A percentile compares a stretch with the other conserved stretches of the same genome.
Conservation (phyloP, 2,888 invertebrate genomes). For the Stenurella melanura region DNA sequence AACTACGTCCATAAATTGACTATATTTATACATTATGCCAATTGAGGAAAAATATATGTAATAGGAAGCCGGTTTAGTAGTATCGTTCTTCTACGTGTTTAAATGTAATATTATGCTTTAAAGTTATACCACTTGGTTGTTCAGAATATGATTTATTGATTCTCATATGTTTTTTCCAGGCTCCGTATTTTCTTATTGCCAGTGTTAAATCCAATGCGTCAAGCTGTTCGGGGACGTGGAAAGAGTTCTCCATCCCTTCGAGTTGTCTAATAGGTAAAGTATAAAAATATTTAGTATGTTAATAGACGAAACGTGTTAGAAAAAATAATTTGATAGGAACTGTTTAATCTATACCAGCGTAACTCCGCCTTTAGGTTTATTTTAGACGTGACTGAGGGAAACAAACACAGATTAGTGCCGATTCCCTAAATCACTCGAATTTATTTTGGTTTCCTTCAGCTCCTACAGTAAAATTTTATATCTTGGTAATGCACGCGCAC, state of each 20-base stretch:
- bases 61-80: background rate
- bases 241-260: slow-evolving; percentile 79
- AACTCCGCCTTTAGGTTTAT: slow-evolving; percentile 53
- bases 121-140: background rate
- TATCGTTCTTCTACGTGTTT: background rate
- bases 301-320: slow-evolving; percentile 48
- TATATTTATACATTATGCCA: too few relatives aligned
- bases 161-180: slow-evolving; percentile 70
- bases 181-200: slow-evolving; percentile 72
- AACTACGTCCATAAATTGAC: too few relatives aligned
- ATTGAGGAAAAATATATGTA: background rate
- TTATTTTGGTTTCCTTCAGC: slow-evolving; percentile 52
- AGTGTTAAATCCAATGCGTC: slow-evolving; percentile 77
- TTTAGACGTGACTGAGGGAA: slow-evolving; percentile 58
- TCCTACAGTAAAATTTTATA: slow-evolving; percentile 43
- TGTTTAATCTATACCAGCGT: slow-evolving; percentile 36
- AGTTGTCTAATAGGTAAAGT: slow-evolving; percentile 77
- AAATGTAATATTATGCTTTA: background rate
- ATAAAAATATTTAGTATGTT: slow-evolving; percentile 39
- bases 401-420: slow-evolving; percentile 57
- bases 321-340: slow-evolving; percentile 51
- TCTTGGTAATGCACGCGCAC: background rate
- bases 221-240: slow-evolving; percentile 81
- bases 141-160: slow-evolving; percentile 37
- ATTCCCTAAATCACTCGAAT: slow-evolving; percentile 52